A percentile compares a stretch with the other conserved stretches of the same genome.
phyloP scores from a whole-genome alignment of 2,113 vertebrate species.

The Epinephelus lanceolatus region DNA sequence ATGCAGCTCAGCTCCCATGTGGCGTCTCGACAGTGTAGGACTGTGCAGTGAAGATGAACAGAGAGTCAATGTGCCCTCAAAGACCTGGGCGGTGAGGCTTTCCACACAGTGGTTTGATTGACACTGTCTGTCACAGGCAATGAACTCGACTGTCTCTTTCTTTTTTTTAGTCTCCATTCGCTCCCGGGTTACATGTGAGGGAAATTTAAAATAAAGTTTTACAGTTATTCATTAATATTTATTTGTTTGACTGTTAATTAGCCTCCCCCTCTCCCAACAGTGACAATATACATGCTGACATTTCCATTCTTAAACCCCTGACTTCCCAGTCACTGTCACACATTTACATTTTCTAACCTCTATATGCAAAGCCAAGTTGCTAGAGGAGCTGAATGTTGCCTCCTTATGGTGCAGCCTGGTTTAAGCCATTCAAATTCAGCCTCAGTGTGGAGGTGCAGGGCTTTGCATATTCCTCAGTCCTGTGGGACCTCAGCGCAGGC shows the following conservation, averaged over 20 bases:
- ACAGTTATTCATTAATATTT: slow-evolving; percentile 28
- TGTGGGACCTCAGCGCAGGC: slow-evolving; percentile 60
- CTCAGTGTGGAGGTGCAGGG: slow-evolving; percentile 62
- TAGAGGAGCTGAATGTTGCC: slow-evolving; percentile 64
- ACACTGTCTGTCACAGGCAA: slow-evolving; percentile 90
- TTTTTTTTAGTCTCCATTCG: not conserved
- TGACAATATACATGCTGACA: slow-evolving; percentile 40
- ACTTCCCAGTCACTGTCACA: slow-evolving; percentile 42
- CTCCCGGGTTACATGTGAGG: not conserved
- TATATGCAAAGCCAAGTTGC: slow-evolving; percentile 69
- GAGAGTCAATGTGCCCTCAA: slow-evolving; percentile 51
- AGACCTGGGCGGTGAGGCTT: slow-evolving; percentile 65
- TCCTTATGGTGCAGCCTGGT: slow-evolving; percentile 73
- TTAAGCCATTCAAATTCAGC: slow-evolving; percentile 74
- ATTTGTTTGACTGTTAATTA: slow-evolving; percentile 45
- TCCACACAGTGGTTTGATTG: slow-evolving; percentile 73
- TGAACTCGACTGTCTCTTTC: slow-evolving; percentile 85
- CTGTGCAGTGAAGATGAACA: slow-evolving; percentile 66
- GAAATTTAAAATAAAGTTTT: not conserved
- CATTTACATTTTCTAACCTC: slow-evolving; percentile 71
- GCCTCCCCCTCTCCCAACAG: not conserved
- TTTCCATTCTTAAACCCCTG: slow-evolving; percentile 54
- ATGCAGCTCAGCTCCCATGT: slow-evolving; percentile 22
- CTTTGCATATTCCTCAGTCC: slow-evolving; percentile 78
- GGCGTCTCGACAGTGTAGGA: not conserved